These are phyloP conservation scores for Carterocephalus palaemon DNA, from an alignment of 2,888 invertebrate genomes.

Conservation along the genomic window DNA sequence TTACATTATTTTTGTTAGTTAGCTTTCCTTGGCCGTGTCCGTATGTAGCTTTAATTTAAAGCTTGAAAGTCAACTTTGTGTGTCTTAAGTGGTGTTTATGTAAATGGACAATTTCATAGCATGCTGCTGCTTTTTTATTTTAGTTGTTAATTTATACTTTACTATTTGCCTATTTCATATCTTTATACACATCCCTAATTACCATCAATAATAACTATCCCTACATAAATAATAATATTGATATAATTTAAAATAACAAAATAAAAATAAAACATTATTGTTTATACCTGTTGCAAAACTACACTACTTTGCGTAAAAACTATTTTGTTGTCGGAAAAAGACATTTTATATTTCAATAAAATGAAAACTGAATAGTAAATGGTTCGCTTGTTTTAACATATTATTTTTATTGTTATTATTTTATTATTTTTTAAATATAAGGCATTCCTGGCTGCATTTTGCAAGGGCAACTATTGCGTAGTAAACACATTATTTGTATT, in stretches of 20 bases:
- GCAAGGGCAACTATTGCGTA: constrained; percentile 1
- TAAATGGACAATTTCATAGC: constrained; percentile 9
- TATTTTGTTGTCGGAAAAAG: too few relatives aligned
- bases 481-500: not conserved
- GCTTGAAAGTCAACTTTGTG: too few relatives aligned
- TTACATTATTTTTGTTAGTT: not conserved
- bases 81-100: not conserved
- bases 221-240: constrained; percentile 55
- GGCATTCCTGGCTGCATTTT: not conserved
- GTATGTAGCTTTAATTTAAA: not conserved
- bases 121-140: constrained; percentile 3
- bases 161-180: constrained; percentile 9
- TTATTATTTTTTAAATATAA: too few relatives aligned
- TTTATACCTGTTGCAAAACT: constrained; percentile 1
- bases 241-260: constrained; percentile 39
- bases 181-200: constrained; percentile 22
- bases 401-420: too few relatives aligned
- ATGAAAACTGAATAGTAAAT: too few relatives aligned
- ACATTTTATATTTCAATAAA: too few relatives aligned
- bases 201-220: constrained; percentile 13
- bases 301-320: constrained; percentile 7
- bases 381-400: too few relatives aligned
- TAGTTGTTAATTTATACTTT: constrained; percentile 7
- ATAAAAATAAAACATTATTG: constrained; percentile 6
- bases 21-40: too few relatives aligned